phyloP scores from a whole-genome alignment of 2,797 vertebrate species.

The Poliocrania exsul region DNA sequence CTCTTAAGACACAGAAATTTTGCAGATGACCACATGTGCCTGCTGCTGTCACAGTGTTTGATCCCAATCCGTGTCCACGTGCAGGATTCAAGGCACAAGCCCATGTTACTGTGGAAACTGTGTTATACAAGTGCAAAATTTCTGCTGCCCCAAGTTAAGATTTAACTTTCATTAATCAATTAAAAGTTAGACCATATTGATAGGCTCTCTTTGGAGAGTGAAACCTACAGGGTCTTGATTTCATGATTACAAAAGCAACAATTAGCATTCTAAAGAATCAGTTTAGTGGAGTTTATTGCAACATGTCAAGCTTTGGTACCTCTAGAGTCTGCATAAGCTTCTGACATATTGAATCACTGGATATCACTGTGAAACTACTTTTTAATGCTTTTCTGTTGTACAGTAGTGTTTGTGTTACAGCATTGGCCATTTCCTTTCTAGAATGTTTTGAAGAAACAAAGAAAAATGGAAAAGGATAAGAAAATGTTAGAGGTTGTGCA shows the following conservation, averaged over 20 bases:
- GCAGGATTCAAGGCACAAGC: not conserved
- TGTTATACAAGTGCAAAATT: not conserved
- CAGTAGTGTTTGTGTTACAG: not conserved
- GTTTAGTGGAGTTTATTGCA: constrained; percentile 5
- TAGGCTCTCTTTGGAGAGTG: constrained; percentile 55
- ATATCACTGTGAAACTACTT: not conserved
- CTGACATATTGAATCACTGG: not conserved
- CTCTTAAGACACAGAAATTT: not conserved
- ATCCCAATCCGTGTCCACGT: fast-evolving
- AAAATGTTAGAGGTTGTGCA: not conserved
- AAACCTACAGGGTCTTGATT: not conserved
- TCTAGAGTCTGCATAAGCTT: not conserved
- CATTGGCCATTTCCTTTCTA: not conserved
- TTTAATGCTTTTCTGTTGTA: not conserved
- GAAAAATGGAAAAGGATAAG: not conserved
- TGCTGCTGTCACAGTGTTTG: not conserved
- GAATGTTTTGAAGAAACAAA: not conserved
- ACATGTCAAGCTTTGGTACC: not conserved
- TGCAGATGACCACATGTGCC: not conserved
- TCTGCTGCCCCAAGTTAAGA: not conserved
- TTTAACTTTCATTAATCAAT: constrained; percentile 31
- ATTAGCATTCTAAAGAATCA: constrained; percentile 7
- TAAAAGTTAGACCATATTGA: constrained; percentile 31
- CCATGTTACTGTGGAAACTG: constrained; percentile 57
- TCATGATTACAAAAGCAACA: constrained; percentile 4